These are phyloP conservation scores for Anthopleura sola DNA, from an alignment of 64 coral and sea anemone species.

Conservation along the genomic window DNA sequence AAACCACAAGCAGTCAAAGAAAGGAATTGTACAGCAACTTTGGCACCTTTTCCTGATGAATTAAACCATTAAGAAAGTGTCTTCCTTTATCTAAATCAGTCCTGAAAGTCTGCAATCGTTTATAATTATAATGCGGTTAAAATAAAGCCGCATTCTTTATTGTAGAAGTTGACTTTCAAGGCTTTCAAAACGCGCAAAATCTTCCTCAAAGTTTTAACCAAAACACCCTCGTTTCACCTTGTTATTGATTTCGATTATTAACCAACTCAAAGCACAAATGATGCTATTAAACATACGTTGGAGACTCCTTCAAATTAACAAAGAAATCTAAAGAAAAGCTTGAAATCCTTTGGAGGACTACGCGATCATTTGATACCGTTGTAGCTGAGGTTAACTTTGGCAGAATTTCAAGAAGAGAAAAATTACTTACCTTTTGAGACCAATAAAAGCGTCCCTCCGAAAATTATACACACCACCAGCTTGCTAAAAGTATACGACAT, in stretches of 20 bases:
- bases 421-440: background rate
- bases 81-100: background rate
- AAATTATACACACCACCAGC: background rate
- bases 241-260: background rate
- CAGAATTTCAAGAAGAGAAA: background rate
- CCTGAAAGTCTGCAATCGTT: background rate
- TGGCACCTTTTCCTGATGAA: background rate
- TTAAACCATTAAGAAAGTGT: background rate
- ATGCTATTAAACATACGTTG: background rate
- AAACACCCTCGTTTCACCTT: background rate
- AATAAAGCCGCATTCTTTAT: conserved; percentile 6
- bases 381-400: background rate
- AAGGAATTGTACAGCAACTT: background rate
- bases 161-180: background rate
- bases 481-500: background rate
- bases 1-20: background rate
- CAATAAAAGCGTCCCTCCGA: background rate
- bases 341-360: background rate
- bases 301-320: background rate
- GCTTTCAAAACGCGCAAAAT: background rate
- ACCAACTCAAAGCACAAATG: background rate
- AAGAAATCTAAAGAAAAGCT: background rate
- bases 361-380: conserved; percentile 9
- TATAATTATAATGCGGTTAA: background rate
- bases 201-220: background rate